Evolutionary conservation across 2,113 vertebrate species (phyloP), one percentile per base, ranked within the genome.

Genomic region (Balaeniceps rex): DNA sequence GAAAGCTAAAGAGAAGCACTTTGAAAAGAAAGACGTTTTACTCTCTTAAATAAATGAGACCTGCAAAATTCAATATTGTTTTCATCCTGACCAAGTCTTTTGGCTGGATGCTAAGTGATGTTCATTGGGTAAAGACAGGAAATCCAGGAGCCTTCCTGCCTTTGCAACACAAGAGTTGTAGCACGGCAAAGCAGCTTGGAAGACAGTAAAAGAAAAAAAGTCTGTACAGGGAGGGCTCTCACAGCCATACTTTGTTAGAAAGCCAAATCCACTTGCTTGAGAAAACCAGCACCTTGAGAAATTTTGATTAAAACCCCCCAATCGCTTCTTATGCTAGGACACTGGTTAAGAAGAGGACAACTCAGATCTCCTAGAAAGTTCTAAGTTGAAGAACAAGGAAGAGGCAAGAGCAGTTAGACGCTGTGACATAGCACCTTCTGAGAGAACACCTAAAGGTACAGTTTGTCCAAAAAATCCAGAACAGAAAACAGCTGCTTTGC

Each of bases 1-100:
- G 96, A 97, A 98, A 98, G 95, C 94, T 91, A 95, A 94, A 96
- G 89, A 96, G 93, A 97, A 96, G 89, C 94, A 94, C 94, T 96
- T 97, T 90, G 87, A 94, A 97, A 97, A 97, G 90, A 97, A 93
- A 97, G 96, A 93, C 51, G 1, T 74, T 95, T 96, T 82, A 61
- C 96, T 85, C 86, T 89, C 90, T 95, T 96, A 96, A 97, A 97
- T 96, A 97, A 98, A 97, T 94, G 52, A 95, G 94, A 95, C 90
- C 82, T 80, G n/a, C 81, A 94, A 92, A 83, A 95, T 93, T 85
- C 78, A 85, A 71, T 91, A 96, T 86, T 88, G 85, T 97, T 97
- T 97, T 96, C 95, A 91, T 83, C 76, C 82, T 51, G 81, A 93
- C 64, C 82, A 88, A 87, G 78, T 54, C 87, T 95, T 91, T 83